Percentiles rank a stretch among this genome's conserved stretches.
phyloP scores from a whole-genome alignment of 2,888 invertebrate genomes.

The Dynastes maya region DNA sequence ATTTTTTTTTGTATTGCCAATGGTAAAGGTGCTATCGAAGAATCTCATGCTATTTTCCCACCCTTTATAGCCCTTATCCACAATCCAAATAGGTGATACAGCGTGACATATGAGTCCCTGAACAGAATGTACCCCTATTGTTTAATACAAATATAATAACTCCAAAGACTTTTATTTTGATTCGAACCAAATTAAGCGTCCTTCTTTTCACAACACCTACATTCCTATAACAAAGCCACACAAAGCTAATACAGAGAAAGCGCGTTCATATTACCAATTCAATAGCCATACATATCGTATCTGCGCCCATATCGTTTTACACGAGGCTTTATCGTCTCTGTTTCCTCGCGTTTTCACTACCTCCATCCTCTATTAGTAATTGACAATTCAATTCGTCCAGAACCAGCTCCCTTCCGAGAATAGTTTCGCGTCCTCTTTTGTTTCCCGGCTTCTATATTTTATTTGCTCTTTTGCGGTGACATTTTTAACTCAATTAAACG shows the following conservation, averaged over 20 bases:
- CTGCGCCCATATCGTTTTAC: conserved; percentile 8
- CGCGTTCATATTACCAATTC: background rate
- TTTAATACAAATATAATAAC: too few species aligned
- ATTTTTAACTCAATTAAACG: conserved; percentile 69
- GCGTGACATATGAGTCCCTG: too few species aligned
- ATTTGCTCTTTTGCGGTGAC: conserved; percentile 65
- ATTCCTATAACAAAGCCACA: too few species aligned
- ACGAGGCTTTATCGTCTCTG: background rate
- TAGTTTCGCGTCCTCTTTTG: conserved; percentile 64
- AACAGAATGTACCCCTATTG: too few species aligned
- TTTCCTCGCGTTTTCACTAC: background rate
- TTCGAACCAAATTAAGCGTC: too few species aligned
- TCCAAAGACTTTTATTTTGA: too few species aligned
- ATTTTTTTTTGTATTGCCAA: too few species aligned
- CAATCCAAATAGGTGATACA: too few species aligned
- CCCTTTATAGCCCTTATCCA: too few species aligned
- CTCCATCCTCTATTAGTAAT: conserved; percentile 59
- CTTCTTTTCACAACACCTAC: too few species aligned
- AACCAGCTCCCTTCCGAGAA: conserved; percentile 62
- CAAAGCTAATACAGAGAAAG: too few species aligned
- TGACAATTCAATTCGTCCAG: conserved; percentile 67
- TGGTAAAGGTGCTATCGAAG: background rate
- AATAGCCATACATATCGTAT: background rate
- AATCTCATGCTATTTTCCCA: too few species aligned
- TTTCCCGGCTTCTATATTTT: conserved; percentile 64